Percentiles rank a stretch among this genome's conserved stretches.
Conservation (phyloP, 2,888 invertebrate genomes). For the Drosophila nr. medialis region DNA sequence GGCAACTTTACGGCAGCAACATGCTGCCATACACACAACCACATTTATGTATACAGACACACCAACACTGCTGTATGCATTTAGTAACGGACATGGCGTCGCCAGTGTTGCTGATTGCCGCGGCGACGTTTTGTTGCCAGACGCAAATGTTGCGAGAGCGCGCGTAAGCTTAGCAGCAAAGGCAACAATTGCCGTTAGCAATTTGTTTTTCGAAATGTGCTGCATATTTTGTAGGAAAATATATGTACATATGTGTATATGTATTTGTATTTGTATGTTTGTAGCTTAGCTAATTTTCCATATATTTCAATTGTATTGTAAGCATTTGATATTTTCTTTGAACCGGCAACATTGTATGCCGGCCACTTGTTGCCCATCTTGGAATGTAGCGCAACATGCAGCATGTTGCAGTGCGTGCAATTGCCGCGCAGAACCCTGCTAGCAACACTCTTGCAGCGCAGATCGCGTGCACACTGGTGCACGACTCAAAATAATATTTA, state of each 20-base stretch:
- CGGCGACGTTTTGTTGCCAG: conserved; percentile 22
- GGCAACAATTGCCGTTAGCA: conserved; percentile 2
- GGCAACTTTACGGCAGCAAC: conserved; percentile 29
- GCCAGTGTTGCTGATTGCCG: neutral
- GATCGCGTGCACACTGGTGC: conserved; percentile 47
- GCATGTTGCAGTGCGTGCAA: conserved; percentile 21
- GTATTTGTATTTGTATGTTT: neutral
- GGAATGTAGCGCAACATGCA: conserved; percentile 36
- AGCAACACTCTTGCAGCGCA: conserved; percentile 8
- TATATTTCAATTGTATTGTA: neutral
- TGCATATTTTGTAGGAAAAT: neutral
- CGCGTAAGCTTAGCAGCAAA: conserved; percentile 1
- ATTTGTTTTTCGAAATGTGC: neutral
- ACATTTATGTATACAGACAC: neutral
- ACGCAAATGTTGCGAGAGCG: conserved; percentile 35
- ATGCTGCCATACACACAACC: conserved; percentile 3
- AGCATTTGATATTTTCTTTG: neutral
- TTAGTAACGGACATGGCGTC: conserved; percentile 5
- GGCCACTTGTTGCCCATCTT: conserved; percentile 64
- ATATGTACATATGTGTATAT: neutral
- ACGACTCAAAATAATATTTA: neutral
- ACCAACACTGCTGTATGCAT: neutral
- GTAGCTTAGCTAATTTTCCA: neutral
- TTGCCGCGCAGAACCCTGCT: neutral
- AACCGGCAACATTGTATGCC: conserved; percentile 23